These are phyloP conservation scores for Lampropteryx suffumata DNA, from an alignment of 2,888 invertebrate genomes.

Conservation along the genomic window DNA sequence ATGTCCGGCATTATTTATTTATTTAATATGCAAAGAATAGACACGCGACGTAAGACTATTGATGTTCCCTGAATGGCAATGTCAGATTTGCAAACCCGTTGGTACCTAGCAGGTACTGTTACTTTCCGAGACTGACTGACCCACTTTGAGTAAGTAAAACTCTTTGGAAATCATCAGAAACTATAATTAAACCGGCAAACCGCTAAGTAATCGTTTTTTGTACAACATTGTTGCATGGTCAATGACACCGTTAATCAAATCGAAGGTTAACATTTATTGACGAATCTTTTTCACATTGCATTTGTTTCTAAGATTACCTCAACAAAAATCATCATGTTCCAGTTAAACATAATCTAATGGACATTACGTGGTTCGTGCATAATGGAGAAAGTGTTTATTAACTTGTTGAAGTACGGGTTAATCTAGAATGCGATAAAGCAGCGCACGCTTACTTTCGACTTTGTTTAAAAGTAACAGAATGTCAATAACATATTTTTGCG, in stretches of 20 bases:
- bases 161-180: conserved; percentile 30
- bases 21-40: too few relatives aligned
- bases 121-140: conserved; percentile 59
- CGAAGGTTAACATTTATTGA: neutral
- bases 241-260: conserved; percentile 16
- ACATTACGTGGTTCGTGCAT: conserved; percentile 23
- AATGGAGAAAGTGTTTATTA: conserved; percentile 33
- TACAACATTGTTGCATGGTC: conserved; percentile 22
- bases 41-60: conserved; percentile 24
- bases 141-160: conserved; percentile 45
- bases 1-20: too few relatives aligned
- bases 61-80: conserved; percentile 66
- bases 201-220: conserved; percentile 29
- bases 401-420: conserved; percentile 22
- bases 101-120: conserved; percentile 51
- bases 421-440: conserved; percentile 14
- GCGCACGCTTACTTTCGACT: conserved; percentile 11
- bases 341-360: conserved; percentile 26
- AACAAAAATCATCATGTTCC: conserved; percentile 19
- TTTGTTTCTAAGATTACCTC: too few relatives aligned
- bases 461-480: neutral
- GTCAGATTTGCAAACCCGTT: conserved; percentile 74
- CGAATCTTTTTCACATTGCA: too few relatives aligned
- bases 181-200: conserved; percentile 44
- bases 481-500: too few relatives aligned